Evolutionary conservation across 2,888 invertebrate genomes (phyloP).

Genomic region (Theretra japonica): DNA sequence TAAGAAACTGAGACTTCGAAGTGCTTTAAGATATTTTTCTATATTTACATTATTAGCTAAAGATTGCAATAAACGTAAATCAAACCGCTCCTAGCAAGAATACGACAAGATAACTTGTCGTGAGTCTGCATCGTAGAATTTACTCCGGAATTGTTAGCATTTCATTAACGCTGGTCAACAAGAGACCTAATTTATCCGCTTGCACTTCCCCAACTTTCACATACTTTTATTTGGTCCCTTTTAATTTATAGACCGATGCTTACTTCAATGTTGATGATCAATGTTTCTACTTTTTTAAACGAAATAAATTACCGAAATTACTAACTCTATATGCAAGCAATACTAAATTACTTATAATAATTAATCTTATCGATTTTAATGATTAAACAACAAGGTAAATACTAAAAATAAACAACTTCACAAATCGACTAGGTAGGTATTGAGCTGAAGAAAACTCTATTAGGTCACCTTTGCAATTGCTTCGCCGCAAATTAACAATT

Average conservation of each 20-base stretch:
- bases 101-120: conserved; percentile 41
- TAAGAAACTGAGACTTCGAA: neutral
- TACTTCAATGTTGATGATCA: neutral
- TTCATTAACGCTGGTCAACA: conserved; percentile 76
- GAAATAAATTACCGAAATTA: too few relatives aligned
- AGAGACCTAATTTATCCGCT: conserved; percentile 68
- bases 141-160: conserved; percentile 70
- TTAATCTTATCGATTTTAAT: too few relatives aligned
- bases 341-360: too few relatives aligned
- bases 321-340: too few relatives aligned
- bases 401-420: too few relatives aligned
- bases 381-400: too few relatives aligned
- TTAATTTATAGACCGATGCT: neutral
- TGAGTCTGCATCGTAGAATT: conserved; percentile 62
- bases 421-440: too few relatives aligned
- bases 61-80: neutral
- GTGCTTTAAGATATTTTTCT: neutral
- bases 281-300: neutral
- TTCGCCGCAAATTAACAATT: too few relatives aligned
- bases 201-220: conserved; percentile 29
- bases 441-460: too few relatives aligned
- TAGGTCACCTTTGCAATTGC: too few relatives aligned
- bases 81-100: neutral
- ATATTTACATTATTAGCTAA: neutral
- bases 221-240: conserved; percentile 17